Conservation (phyloP, 2,113 vertebrate species). For the Potamarius usumacintae region DNA sequence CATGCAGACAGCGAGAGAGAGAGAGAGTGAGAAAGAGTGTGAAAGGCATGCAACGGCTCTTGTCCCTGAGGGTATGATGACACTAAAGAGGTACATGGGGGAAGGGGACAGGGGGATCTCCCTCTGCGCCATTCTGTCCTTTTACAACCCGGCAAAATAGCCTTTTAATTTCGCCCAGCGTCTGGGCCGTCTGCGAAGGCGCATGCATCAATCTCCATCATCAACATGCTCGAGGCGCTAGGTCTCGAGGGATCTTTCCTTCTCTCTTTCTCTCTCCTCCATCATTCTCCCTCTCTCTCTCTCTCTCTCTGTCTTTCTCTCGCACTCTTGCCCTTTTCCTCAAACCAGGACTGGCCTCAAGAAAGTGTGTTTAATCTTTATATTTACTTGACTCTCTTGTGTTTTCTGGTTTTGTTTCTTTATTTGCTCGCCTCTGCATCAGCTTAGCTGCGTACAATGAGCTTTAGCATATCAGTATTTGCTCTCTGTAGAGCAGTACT, state of each 20-base stretch:
- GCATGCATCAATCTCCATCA: constrained; percentile 79
- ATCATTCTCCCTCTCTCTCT: constrained; percentile 25
- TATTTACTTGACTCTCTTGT: background rate
- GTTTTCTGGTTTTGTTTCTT: background rate
- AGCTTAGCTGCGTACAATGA: background rate
- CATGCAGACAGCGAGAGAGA: constrained; percentile 24
- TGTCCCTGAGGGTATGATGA: constrained; percentile 68
- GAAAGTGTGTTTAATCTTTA: constrained; percentile 9
- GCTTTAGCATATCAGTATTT: background rate
- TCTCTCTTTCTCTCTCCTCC: constrained; percentile 49
- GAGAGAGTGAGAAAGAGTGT: constrained; percentile 36
- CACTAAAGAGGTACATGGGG: constrained; percentile 70
- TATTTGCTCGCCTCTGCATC: background rate
- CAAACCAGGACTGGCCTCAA: background rate
- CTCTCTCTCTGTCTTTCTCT: constrained; percentile 30
- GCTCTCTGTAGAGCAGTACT: background rate
- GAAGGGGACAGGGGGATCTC: constrained; percentile 46
- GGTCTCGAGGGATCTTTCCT: constrained; percentile 70
- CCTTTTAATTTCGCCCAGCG: constrained; percentile 79
- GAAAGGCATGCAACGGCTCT: constrained; percentile 67
- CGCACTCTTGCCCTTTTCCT: background rate
- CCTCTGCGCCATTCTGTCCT: constrained; percentile 69
- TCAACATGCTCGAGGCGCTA: constrained; percentile 64
- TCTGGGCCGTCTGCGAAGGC: constrained; percentile 74
- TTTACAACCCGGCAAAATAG: constrained; percentile 81